Percentiles rank a stretch among this genome's conserved stretches.
phyloP scores from a whole-genome alignment of 2,113 vertebrate genomes.

The Embiotoca jacksoni region DNA sequence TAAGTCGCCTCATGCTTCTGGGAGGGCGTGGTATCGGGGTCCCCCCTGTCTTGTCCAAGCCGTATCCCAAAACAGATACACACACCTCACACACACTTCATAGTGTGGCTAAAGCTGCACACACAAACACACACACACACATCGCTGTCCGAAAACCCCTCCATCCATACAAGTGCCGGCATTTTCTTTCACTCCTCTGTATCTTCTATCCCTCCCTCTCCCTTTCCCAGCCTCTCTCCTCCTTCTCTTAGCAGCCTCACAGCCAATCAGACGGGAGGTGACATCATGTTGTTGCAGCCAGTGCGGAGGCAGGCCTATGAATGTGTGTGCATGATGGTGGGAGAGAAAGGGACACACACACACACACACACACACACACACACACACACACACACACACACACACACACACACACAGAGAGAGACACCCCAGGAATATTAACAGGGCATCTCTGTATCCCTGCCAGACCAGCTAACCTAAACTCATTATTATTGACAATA shows the following conservation, averaged over 20 bases:
- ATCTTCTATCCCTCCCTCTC: conserved; percentile 51
- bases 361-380: conserved; percentile 36
- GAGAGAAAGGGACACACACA: conserved; percentile 50
- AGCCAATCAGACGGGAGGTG: conserved; percentile 93
- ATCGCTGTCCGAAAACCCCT: conserved; percentile 54
- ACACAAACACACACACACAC: conserved; percentile 21
- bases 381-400: too few relatives aligned
- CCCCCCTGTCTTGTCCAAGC: conserved; percentile 72
- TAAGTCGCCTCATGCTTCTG: conserved; percentile 97
- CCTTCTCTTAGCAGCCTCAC: conserved; percentile 86
- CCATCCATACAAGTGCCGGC: conserved; percentile 77
- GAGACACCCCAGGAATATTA: conserved; percentile 86
- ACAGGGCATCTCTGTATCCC: conserved; percentile 65
- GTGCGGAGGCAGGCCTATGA: conserved; percentile 87
- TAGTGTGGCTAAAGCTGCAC: conserved; percentile 40
- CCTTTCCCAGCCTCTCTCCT: conserved; percentile 88
- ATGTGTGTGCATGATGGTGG: conserved; percentile 53
- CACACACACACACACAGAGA: too few relatives aligned
- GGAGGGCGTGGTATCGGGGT: conserved; percentile 73
- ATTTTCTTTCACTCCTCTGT: conserved; percentile 76
- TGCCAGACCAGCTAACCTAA: conserved; percentile 66
- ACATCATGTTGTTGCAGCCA: conserved; percentile 95
- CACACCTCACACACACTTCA: conserved; percentile 63
- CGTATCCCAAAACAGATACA: conserved; percentile 75
- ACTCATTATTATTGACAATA: conserved; percentile 61